A percentile compares a stretch with the other conserved stretches of the same genome.
Conservation (phyloP, 2,888 invertebrate genomes). For the Aleiodes alternator region DNA sequence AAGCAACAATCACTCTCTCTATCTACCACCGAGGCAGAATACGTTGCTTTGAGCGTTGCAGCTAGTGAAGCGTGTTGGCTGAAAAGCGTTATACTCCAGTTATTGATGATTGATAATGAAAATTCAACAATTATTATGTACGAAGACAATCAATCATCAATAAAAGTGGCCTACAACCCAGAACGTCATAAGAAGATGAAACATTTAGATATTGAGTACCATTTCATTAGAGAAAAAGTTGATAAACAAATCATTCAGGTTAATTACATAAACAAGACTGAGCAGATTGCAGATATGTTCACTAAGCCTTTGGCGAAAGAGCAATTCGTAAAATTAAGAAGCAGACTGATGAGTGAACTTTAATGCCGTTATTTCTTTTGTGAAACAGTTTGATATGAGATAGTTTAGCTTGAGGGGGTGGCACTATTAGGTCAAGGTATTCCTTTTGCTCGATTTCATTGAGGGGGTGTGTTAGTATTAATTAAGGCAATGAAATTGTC, state of each 20-base stretch:
- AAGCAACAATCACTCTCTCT: conserved; percentile 54
- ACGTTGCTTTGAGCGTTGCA: conserved; percentile 49
- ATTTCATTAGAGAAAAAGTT: not conserved
- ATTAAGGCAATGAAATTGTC: no score
- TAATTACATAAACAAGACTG: conserved; percentile 22
- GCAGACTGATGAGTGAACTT: no score
- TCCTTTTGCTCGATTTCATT: no score
- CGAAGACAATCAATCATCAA: conserved; percentile 51
- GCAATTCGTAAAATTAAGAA: no score
- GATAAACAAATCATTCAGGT: conserved; percentile 22
- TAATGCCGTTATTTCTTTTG: no score
- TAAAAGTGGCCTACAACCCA: conserved; percentile 45
- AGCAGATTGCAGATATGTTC: no score
- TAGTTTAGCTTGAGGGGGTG: no score
- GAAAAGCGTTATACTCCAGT: conserved; percentile 47
- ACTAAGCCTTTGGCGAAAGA: no score
- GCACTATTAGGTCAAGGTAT: no score
- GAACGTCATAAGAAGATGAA: conserved; percentile 47
- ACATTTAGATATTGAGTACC: conserved; percentile 30
- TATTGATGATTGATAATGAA: conserved; percentile 31
- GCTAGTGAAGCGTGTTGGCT: conserved; percentile 51
- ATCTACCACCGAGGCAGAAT: conserved; percentile 52
- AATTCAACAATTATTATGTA: conserved; percentile 39
- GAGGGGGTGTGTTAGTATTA: no score
- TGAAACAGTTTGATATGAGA: no score